Conservation (phyloP, 2,888 invertebrate species). For the Erpobdella octoculata region DNA sequence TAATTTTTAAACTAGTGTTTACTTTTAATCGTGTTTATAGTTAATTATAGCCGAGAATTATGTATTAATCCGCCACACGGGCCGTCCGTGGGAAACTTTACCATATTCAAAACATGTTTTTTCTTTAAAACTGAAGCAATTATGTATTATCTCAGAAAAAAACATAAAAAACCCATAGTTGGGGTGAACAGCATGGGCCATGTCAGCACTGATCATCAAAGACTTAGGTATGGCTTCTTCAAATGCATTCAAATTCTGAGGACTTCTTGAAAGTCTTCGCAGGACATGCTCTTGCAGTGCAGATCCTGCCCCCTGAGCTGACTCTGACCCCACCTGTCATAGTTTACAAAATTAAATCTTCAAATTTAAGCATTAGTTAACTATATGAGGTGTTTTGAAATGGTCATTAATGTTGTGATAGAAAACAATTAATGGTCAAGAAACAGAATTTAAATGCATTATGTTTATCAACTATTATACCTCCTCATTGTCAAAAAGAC, state of each 20-base stretch:
- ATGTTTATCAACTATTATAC: slow-evolving; percentile 39
- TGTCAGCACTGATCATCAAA: slow-evolving; percentile 52
- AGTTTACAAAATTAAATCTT: not conserved
- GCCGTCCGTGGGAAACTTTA: no score
- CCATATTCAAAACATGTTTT: no score
- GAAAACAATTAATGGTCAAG: not conserved
- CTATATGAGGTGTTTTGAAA: no score
- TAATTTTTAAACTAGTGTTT: no score
- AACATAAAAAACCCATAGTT: slow-evolving; percentile 55
- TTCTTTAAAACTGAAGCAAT: no score
- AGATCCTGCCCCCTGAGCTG: slow-evolving; percentile 55
- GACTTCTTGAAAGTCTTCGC: slow-evolving; percentile 44
- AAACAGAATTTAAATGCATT: not conserved
- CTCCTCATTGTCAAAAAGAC: slow-evolving; percentile 56
- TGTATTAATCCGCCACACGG: no score
- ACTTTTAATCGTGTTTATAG: no score
- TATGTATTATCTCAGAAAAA: no score
- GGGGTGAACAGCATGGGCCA: slow-evolving; percentile 55
- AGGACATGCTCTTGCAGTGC: slow-evolving; percentile 53
- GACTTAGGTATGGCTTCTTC: slow-evolving; percentile 54
- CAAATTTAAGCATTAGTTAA: no score
- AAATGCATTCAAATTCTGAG: slow-evolving; percentile 41
- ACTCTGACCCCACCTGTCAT: slow-evolving; percentile 53
- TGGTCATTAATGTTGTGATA: no score
- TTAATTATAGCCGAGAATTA: no score